These are phyloP conservation scores for Microtus agrestis DNA, from an alignment of 2,797 vertebrate species.

Conservation along the genomic window DNA sequence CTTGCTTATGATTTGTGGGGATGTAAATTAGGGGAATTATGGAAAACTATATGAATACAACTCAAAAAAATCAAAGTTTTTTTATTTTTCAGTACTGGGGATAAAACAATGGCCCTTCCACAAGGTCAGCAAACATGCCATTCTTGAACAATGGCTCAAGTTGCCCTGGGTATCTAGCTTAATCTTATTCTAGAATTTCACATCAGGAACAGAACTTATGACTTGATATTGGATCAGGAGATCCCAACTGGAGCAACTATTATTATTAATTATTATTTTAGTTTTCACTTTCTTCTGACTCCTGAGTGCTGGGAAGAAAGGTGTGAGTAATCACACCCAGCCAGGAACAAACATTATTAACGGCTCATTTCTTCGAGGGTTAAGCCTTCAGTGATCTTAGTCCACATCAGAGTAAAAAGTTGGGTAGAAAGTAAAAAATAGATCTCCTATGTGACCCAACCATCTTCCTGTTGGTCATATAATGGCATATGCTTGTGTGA, in stretches of 20 bases:
- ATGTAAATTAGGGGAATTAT: neutral
- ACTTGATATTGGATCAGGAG: neutral
- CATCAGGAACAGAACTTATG: neutral
- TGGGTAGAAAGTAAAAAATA: neutral
- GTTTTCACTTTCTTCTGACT: neutral
- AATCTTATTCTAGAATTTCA: neutral
- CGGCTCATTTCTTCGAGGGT: neutral
- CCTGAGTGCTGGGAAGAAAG: neutral
- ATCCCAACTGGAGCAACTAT: neutral
- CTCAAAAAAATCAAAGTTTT: neutral
- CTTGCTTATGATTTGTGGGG: neutral
- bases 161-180: neutral
- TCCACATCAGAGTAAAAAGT: neutral
- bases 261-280: neutral
- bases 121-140: neutral
- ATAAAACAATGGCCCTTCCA: neutral
- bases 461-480: neutral
- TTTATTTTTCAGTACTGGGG: neutral
- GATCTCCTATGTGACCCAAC: neutral
- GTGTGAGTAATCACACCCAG: neutral
- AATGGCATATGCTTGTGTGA: neutral
- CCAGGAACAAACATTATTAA: neutral
- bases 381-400: neutral
- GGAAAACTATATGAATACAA: neutral
- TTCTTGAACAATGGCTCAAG: neutral